These are phyloP conservation scores for Atrichornis clamosus DNA, from an alignment of 2,113 vertebrate species.

Conservation along the genomic window DNA sequence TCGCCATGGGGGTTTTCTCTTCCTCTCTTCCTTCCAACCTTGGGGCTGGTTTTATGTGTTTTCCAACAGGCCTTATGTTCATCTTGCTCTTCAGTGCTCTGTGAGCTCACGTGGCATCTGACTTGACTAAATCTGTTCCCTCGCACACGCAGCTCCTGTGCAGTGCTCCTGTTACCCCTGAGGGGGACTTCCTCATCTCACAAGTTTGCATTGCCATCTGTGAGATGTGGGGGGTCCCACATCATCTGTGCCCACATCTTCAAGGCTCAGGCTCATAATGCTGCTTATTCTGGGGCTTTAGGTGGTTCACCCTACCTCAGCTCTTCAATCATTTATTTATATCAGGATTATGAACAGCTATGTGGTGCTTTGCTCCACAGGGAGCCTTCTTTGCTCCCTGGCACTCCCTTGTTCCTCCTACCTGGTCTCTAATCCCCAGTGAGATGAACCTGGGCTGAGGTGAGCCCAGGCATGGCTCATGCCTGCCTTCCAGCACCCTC, in stretches of 20 bases:
- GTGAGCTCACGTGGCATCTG: accelerated
- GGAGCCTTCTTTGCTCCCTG: neutral
- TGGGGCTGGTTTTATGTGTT: neutral
- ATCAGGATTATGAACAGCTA: neutral
- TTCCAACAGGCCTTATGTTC: neutral
- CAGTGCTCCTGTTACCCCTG: neutral
- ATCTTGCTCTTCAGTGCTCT: neutral
- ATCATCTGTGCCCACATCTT: neutral
- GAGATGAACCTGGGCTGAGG: neutral
- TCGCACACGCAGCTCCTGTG: neutral
- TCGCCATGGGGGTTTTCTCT: neutral
- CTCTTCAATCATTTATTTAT: neutral
- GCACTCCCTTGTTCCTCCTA: neutral
- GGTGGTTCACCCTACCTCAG: too few relatives aligned
- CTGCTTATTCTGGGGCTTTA: neutral
- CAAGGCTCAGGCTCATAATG: accelerated
- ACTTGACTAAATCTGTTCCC: neutral
- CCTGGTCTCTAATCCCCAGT: neutral
- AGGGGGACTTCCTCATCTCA: neutral
- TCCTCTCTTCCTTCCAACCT: too few relatives aligned
- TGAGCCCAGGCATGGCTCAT: accelerated
- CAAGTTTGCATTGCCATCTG: too few relatives aligned
- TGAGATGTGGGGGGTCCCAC: neutral
- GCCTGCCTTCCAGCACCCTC: neutral
- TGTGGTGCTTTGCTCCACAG: neutral